A percentile compares a stretch with the other conserved stretches of the same genome.
These are phyloP conservation scores for Margaritifera margaritifera DNA, from an alignment of 2,888 invertebrate species.

Conservation along the genomic window DNA sequence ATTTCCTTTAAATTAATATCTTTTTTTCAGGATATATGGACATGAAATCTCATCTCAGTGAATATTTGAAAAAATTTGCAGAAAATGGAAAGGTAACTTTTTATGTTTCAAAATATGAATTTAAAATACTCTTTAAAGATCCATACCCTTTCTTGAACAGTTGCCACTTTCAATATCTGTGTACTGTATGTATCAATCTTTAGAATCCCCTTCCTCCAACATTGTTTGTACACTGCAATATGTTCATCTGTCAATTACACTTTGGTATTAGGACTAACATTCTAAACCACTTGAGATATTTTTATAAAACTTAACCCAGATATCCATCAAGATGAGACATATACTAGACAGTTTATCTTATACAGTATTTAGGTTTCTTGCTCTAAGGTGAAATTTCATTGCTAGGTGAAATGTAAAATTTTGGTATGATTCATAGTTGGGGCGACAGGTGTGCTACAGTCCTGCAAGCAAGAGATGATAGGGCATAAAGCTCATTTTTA, in stretches of 20 bases:
- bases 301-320: too few species aligned
- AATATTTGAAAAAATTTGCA: conserved; percentile 87
- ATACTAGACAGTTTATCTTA: neutral
- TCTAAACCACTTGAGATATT: neutral
- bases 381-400: too few species aligned
- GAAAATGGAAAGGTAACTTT: conserved; percentile 85
- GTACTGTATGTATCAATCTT: too few species aligned
- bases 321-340: too few species aligned
- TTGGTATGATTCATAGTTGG: too few species aligned
- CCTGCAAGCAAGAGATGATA: too few species aligned
- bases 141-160: neutral
- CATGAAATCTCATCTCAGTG: conserved; percentile 87
- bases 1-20: neutral
- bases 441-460: too few species aligned
- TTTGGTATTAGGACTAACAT: neutral
- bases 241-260: neutral
- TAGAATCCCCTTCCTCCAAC: too few species aligned
- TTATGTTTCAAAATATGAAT: neutral
- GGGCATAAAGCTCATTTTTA: too few species aligned
- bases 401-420: too few species aligned
- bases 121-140: neutral
- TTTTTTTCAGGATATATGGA: conserved; percentile 84
- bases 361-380: neutral
- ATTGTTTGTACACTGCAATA: too few species aligned
- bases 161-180: too few species aligned